A percentile compares a stretch with the other conserved stretches of the same genome.
Conservation (phyloP, 2,113 vertebrate species). For the Macrotis lagotis region DNA sequence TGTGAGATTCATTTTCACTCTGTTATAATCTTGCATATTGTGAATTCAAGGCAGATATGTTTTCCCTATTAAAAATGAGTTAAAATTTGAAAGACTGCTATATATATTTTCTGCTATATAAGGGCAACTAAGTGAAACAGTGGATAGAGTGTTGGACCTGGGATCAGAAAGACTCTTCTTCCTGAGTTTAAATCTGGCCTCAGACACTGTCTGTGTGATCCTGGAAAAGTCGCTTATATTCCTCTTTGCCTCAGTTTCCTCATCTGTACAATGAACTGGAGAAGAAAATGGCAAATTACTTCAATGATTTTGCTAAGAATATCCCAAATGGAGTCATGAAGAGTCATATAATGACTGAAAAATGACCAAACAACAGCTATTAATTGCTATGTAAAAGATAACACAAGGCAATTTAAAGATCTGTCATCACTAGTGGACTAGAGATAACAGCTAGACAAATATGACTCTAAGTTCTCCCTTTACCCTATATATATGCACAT, state of each 20-base stretch:
- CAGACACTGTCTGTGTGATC: not conserved
- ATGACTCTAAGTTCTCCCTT: not conserved
- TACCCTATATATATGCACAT: not conserved
- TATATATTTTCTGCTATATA: not conserved
- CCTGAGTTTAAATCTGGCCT: not conserved
- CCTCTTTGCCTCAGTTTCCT: not conserved
- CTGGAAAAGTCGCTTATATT: not conserved
- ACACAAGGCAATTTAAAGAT: not conserved
- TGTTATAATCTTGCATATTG: conserved; percentile 53
- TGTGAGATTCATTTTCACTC: conserved; percentile 72
- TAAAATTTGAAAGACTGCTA: conserved; percentile 21
- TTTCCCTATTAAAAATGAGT: conserved; percentile 12
- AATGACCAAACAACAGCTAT: not conserved
- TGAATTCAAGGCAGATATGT: conserved; percentile 41
- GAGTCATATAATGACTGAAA: not conserved
- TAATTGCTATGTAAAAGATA: not conserved
- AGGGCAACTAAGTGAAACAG: not conserved
- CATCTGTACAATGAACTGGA: not conserved
- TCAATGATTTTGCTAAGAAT: not conserved
- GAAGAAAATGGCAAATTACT: not conserved
- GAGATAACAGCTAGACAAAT: conserved; percentile 46
- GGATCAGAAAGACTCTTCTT: not conserved
- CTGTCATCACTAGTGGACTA: conserved; percentile 34
- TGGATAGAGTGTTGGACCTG: not conserved
- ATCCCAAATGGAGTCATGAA: not conserved